phyloP scores from a whole-genome alignment of 2,113 vertebrate species.

The Tichodroma muraria region DNA sequence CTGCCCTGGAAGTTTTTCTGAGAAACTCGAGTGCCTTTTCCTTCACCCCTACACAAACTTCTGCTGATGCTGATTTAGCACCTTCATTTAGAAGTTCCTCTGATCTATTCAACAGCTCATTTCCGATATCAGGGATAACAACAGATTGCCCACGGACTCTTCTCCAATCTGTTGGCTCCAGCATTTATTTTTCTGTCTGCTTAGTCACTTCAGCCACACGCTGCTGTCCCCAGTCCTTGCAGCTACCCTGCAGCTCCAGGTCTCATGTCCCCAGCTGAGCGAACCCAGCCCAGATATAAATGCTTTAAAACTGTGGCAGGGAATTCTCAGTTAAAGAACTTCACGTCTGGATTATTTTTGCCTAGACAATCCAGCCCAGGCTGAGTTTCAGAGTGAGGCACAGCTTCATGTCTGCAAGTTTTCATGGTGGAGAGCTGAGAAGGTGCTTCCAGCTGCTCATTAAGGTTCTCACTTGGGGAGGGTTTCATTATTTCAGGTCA shows the following conservation, averaged over 20 bases:
- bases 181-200: not conserved
- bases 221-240: not conserved
- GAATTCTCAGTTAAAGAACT: not conserved
- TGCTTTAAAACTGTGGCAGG: not conserved
- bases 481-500: not conserved
- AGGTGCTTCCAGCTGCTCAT: not conserved
- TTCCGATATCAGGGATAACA: not conserved
- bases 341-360: not conserved
- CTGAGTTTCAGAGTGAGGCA: not conserved
- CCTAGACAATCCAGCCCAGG: not conserved
- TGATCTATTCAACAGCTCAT: not conserved
- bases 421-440: rapidly evolving
- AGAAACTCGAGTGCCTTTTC: not conserved
- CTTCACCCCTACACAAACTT: not conserved
- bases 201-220: not conserved
- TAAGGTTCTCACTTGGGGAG: not conserved
- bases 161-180: not conserved
- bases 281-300: not conserved
- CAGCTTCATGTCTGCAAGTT: rapidly evolving
- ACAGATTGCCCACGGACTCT: not conserved
- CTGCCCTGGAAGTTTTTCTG: not conserved
- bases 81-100: not conserved
- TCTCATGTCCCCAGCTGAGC: not conserved
- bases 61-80: slow-evolving; percentile 1
- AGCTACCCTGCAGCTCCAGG: not conserved